Conservation (phyloP, 1,140 invertebrate genomes). For the Lithobius niger region DNA sequence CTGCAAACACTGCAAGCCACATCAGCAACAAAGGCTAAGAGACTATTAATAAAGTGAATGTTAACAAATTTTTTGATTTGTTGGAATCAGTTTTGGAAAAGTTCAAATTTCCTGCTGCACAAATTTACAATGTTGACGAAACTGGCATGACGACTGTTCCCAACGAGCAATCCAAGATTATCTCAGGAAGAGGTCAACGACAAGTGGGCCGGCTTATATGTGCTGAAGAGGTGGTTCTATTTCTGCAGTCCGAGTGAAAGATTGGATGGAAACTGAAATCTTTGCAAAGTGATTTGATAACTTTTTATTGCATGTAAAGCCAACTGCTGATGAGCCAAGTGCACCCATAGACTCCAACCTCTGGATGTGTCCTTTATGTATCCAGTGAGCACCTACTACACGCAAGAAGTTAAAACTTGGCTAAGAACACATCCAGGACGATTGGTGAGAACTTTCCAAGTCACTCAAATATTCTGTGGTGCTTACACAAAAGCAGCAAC, state of each 20-base stretch:
- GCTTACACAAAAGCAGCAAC: conserved; percentile 27
- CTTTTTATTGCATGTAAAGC: conserved; percentile 22
- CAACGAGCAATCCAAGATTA: conserved; percentile 1
- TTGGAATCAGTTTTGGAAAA: background rate
- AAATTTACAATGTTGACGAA: conserved; percentile 16
- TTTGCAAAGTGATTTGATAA: conserved; percentile 29
- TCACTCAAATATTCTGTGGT: conserved; percentile 25
- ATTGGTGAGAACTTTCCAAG: conserved; percentile 21
- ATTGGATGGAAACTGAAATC: conserved; percentile 20
- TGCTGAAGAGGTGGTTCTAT: conserved; percentile 3
- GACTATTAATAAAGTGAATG: no score
- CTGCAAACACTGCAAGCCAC: no score
- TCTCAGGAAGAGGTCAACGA: conserved; percentile 6
- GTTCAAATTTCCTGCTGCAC: conserved; percentile 1
- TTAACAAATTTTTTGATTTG: conserved; percentile 7
- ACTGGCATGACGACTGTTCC: conserved; percentile 15
- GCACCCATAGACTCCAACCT: conserved; percentile 30
- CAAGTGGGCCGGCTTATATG: conserved; percentile 1
- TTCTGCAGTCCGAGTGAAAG: background rate
- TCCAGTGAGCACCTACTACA: conserved; percentile 24
- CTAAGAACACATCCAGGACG: background rate
- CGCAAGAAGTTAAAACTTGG: conserved; percentile 10
- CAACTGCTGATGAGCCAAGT: conserved; percentile 20
- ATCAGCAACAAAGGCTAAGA: no score
- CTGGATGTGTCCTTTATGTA: conserved; percentile 27